A percentile compares a stretch with the other conserved stretches of the same genome.
Evolutionary conservation across 1,140 invertebrate genomes (phyloP).

Genomic region (Pseudomyrmex pallidus): DNA sequence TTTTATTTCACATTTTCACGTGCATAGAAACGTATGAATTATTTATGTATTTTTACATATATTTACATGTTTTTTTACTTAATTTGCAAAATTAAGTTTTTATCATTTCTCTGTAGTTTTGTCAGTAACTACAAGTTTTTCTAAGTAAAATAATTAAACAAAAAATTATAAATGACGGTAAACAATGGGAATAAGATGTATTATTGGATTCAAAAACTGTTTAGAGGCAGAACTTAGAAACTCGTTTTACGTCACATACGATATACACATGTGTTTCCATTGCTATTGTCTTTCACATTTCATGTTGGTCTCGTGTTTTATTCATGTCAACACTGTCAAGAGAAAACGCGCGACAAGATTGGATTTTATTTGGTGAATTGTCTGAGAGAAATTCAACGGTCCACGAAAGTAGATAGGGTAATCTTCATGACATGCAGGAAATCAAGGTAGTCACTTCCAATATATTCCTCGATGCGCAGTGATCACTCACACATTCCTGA

Average conservation of each 20-base stretch:
- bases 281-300: constrained; percentile 47
- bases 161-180: neutral
- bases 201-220: neutral
- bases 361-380: constrained; percentile 61
- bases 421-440: constrained; percentile 67
- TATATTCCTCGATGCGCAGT: constrained; percentile 58
- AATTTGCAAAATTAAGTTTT: no score
- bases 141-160: neutral
- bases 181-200: neutral
- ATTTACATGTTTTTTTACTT: no score
- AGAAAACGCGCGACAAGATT: constrained; percentile 32
- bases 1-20: no score
- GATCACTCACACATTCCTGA: constrained; percentile 70
- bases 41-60: no score
- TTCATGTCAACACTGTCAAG: constrained; percentile 34
- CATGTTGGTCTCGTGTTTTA: constrained; percentile 46
- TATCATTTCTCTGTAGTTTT: no score
- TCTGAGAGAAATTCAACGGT: constrained; percentile 70
- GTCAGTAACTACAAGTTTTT: no score
- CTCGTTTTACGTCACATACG: constrained; percentile 6
- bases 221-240: neutral
- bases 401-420: constrained; percentile 67
- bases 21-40: no score
- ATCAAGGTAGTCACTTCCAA: constrained; percentile 68
- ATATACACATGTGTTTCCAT: constrained; percentile 18